Evolutionary conservation across 2,113 vertebrate genomes (phyloP).

Genomic region (Raja brachyura): DNA sequence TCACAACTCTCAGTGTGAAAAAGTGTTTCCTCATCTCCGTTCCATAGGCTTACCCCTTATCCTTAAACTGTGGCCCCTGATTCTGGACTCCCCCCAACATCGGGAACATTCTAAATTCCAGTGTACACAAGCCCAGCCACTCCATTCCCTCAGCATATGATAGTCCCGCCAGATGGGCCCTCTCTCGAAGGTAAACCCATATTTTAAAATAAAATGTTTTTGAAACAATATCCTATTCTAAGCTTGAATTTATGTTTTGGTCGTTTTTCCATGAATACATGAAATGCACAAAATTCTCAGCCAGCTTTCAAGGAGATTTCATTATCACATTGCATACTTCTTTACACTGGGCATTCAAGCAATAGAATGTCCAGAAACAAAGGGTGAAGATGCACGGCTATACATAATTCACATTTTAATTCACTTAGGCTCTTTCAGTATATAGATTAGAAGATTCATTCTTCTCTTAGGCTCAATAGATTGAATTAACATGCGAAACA

Average conservation of each 20-base stretch:
- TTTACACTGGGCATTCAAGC: not conserved
- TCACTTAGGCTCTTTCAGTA: not conserved
- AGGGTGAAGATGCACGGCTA: not conserved
- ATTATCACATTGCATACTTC: not conserved
- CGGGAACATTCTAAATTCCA: no score
- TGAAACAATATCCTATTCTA: not conserved
- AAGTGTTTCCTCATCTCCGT: no score
- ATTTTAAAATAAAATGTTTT: not conserved
- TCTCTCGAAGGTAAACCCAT: not conserved
- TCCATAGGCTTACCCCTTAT: no score
- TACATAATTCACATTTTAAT: not conserved
- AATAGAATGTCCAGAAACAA: not conserved
- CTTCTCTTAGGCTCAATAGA: not conserved
- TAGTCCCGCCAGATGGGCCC: not conserved
- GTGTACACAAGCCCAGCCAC: no score
- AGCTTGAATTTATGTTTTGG: not conserved
- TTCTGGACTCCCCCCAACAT: no score
- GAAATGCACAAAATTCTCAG: not conserved
- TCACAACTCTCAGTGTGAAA: no score
- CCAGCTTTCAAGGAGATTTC: not conserved
- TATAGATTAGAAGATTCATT: not conserved
- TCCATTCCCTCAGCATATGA: no score
- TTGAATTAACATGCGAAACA: not conserved
- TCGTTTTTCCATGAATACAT: not conserved
- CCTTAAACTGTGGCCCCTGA: no score